phyloP scores from a whole-genome alignment of 2,113 vertebrate genomes.

The Sylvia atricapilla region DNA sequence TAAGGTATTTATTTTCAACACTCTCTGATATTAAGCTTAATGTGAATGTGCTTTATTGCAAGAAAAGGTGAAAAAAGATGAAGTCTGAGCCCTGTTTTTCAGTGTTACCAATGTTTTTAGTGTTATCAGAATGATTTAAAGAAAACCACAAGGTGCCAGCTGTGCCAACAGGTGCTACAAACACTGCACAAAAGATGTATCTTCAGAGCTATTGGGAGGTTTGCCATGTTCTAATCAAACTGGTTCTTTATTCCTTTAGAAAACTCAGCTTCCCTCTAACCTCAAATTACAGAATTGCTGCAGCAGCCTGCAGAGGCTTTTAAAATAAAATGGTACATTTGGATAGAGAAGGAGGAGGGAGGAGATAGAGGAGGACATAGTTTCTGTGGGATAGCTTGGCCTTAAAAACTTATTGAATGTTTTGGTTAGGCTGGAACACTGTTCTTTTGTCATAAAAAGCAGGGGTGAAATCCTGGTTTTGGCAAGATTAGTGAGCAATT shows the following conservation, averaged over 20 bases:
- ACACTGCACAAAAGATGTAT: background rate
- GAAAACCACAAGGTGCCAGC: background rate
- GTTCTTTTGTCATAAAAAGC: background rate
- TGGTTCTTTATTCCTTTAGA: background rate
- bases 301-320: background rate
- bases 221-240: background rate
- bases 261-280: background rate
- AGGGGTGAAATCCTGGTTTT: background rate
- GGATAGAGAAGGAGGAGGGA: background rate
- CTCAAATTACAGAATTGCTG: background rate
- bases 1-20: background rate
- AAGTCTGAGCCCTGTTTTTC: background rate
- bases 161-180: background rate
- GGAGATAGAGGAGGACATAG: background rate
- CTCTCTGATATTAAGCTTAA: background rate
- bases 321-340: background rate
- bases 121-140: background rate
- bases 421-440: background rate
- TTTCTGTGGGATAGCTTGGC: background rate
- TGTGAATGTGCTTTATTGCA: background rate
- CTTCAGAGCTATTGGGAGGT: background rate
- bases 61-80: background rate
- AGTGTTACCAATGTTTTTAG: background rate
- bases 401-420: background rate
- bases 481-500: background rate